Conservation (phyloP, 2,113 vertebrate genomes). For the Candoia aspera region DNA sequence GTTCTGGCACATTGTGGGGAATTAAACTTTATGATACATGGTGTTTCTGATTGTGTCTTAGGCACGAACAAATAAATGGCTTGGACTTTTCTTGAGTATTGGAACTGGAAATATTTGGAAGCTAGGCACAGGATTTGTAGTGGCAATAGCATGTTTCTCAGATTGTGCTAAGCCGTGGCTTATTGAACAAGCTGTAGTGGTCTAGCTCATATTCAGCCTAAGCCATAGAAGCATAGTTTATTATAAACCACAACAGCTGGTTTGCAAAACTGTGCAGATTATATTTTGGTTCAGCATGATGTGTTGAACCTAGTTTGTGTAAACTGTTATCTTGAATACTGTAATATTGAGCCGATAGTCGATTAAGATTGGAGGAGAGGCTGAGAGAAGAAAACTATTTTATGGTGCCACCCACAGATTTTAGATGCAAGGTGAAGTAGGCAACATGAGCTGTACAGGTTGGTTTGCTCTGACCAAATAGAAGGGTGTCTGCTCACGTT, state of each 20-base stretch:
- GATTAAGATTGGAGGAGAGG: background rate
- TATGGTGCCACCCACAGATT: background rate
- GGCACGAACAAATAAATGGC: background rate
- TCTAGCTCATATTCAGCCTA: background rate
- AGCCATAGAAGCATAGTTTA: background rate
- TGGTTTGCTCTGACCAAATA: background rate
- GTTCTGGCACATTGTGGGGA: background rate
- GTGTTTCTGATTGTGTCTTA: background rate
- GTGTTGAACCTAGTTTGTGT: background rate
- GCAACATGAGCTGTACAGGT: background rate
- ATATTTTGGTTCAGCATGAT: background rate
- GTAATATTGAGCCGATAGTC: background rate
- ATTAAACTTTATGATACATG: background rate
- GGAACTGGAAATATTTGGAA: background rate
- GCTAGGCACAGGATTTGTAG: background rate
- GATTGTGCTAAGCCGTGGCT: background rate
- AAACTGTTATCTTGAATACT: background rate
- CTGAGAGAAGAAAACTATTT: background rate
- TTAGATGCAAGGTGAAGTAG: background rate
- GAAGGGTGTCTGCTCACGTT: background rate
- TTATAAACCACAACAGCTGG: background rate
- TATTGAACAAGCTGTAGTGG: background rate
- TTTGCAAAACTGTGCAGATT: background rate
- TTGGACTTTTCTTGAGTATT: background rate
- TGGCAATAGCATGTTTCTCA: background rate